Evolutionary conservation across 92 coral and sea anemone genomes (phyloP), one percentile per base, ranked within the genome.

Genomic region (Porites rus): DNA sequence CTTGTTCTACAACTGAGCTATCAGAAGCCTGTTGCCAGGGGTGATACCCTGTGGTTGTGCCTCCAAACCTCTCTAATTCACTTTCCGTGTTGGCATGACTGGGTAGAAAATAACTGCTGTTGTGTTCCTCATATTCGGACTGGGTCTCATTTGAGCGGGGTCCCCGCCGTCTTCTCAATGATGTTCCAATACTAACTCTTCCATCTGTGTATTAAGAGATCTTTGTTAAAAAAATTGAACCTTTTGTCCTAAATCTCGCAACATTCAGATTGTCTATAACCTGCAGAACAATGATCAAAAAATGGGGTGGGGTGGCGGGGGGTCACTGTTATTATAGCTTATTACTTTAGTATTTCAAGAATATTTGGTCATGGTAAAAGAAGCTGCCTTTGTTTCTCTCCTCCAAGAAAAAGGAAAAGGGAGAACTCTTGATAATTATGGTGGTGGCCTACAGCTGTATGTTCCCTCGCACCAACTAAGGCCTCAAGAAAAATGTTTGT

Each of bases 111-210:
- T 18, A 78, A 65, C 51, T 67, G 52, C 74, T 63, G 1, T 13
- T 24, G 13, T 22, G 18, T 18, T 79, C 24, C 24, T 74, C 78
- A 74, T 74, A 51, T 8, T 25, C 70, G n/a, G 86, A 14, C n/a
- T 56, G 31, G 13, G 69, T 14, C 31, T 81, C 78, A 22, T 62
- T 46, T 71, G 79, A 7, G 7, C 24, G 63, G 6, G 24, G n/a
- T 56, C 74, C 61, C 19, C 54, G 74, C 31, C 87, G 76, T 83
- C 79, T 74, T 73, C 54, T 60, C 16, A 83, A 8, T 9, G 87
- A 74, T 17, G 73, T 50, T 63, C 74, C 80, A 53, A 13, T 60
- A n/a, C 18, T 50, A 63, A 65, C 74, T 14, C 25, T 51, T 83
- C 74, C 65, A 20, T 43, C 87, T 83, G 50, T 31, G 51, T 19